These are phyloP conservation scores for Papilio xuthus DNA, from an alignment of 1,140 invertebrate genomes.

Conservation along the genomic window DNA sequence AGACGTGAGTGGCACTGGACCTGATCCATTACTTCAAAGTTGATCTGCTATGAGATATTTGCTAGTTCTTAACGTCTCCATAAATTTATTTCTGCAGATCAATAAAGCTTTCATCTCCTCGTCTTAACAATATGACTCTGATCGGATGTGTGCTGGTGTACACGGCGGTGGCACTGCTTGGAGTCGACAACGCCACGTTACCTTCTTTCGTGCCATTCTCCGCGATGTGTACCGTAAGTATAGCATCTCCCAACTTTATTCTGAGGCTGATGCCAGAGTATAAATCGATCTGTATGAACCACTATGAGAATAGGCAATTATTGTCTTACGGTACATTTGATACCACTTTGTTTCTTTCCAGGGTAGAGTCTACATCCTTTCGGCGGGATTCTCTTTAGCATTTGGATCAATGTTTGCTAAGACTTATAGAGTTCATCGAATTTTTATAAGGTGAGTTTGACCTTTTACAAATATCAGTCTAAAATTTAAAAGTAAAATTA, in stretches of 20 bases:
- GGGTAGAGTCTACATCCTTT: conserved; percentile 93
- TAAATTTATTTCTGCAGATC: conserved; percentile 81
- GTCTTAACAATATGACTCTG: conserved; percentile 97
- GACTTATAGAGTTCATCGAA: conserved; percentile 93
- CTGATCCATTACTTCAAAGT: background rate
- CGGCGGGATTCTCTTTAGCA: conserved; percentile 92
- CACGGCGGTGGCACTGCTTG: conserved; percentile 94
- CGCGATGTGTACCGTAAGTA: conserved; percentile 90
- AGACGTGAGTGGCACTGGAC: no score
- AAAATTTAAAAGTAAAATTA: background rate
- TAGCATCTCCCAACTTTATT: background rate
- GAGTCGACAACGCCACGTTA: conserved; percentile 91
- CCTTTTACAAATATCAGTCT: background rate
- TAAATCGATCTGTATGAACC: no score
- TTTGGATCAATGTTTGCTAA: conserved; percentile 96
- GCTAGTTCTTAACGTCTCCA: background rate
- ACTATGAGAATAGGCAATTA: no score
- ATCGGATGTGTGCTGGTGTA: conserved; percentile 97
- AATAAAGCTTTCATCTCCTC: conserved; percentile 97
- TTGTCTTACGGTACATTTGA: background rate
- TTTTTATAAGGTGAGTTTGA: conserved; percentile 86
- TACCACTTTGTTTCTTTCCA: conserved; percentile 71
- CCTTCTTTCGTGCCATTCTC: conserved; percentile 87
- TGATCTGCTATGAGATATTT: no score
- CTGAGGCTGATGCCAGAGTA: background rate